These are phyloP conservation scores for Oppia nitens DNA, from an alignment of 1,140 invertebrate species.

Conservation along the genomic window DNA sequence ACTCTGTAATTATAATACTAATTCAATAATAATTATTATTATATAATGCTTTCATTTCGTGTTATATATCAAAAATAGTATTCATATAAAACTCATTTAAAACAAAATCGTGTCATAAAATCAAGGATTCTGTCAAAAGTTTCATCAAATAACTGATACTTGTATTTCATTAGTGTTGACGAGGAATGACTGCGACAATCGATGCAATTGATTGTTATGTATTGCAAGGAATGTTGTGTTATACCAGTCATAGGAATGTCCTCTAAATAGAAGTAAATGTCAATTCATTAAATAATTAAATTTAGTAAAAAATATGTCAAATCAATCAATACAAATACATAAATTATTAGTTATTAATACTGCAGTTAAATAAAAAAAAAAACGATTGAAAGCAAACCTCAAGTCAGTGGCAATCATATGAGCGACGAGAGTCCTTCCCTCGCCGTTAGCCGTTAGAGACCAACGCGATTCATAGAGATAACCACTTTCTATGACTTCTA, in stretches of 20 bases:
- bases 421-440: slow-evolving; percentile 8
- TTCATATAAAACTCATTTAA: no score
- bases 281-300: neutral
- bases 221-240: slow-evolving; percentile 7
- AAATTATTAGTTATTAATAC: no score
- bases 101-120: no score
- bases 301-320: no score
- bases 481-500: slow-evolving; percentile 8
- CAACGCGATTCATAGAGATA: slow-evolving; percentile 6
- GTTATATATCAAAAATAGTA: no score
- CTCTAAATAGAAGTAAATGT: slow-evolving; percentile 5
- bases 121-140: no score
- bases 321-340: no score
- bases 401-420: slow-evolving; percentile 10
- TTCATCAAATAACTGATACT: no score
- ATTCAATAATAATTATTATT: no score
- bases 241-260: slow-evolving; percentile 15
- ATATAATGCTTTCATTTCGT: no score
- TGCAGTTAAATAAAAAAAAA: neutral
- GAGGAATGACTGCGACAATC: slow-evolving; percentile 11
- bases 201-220: slow-evolving; percentile 10
- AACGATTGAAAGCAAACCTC: neutral
- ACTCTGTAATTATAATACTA: no score
- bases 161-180: neutral
- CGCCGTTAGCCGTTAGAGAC: slow-evolving; percentile 2